Base-by-base conservation (phyloP, 2,888 invertebrate genomes). In the Zaprionus bogoriensis region DNA sequence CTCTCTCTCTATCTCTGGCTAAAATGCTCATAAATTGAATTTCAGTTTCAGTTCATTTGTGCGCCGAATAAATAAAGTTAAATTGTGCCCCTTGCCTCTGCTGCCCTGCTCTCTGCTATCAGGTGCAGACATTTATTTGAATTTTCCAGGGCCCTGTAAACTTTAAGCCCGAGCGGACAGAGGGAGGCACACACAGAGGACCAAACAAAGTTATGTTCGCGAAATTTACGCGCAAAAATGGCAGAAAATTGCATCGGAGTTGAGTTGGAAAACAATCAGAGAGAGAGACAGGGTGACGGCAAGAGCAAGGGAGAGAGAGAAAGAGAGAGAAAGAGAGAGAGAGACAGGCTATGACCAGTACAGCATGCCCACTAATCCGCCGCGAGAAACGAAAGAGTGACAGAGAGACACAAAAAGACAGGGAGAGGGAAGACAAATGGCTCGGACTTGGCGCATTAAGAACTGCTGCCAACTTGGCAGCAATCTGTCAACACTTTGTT, bases 401-500 rank as follows among this genome's bases (percentile, higher is more conserved):
- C 2, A 10, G 42, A 22, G 17, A 4, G 6, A 2, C 6, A 4
- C 6, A 1, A 14, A 2, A 32, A 12, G 17, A 51, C 42, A 28
- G 52, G 46, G 52, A 50, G 36, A 53, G 17, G 45, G 44, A 57
- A 47, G 54, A 82, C 64, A 75, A 82, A 79, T 79, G 66, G 46
- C 74, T 58, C 58, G 63, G 77, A 69, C 74, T n/a, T 69, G 83
- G 55, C 62, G 63, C 84, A 77, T 77, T 80, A 77, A 79, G 68
- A 63, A 69, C 65, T 74, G n/a, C n/a, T 36, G 78, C 55, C 63
- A 78, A 85, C 82, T 77, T 78, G 85, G 82, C 85, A 78, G 82
- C 82, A 78, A 81, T 85, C 85, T 84, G 85, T 78, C 82, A 85
- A 81, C 85, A 78, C 85, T 78, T 81, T 79, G 47, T 38, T 41